Evolutionary conservation across 2,113 vertebrate genomes (phyloP).

Genomic region (Turdus rufiventris): DNA sequence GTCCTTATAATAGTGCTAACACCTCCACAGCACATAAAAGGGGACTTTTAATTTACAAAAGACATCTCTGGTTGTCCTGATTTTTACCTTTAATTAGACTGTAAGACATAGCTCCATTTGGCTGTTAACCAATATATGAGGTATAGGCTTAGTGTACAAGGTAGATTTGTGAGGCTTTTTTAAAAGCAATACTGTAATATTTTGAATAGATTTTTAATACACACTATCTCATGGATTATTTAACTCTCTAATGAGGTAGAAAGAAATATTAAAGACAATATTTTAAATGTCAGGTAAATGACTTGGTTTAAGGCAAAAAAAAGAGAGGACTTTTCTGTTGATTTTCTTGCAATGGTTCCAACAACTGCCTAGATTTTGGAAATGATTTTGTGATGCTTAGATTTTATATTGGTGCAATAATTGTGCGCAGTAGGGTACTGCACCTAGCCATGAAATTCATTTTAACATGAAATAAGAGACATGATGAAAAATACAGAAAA

Average conservation of each 20-base stretch:
- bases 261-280: constrained; percentile 65
- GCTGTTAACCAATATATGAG: constrained; percentile 62
- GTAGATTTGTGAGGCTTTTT: constrained; percentile 47
- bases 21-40: constrained; percentile 75
- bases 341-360: neutral
- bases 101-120: constrained; percentile 66
- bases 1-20: constrained; percentile 71
- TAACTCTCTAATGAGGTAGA: constrained; percentile 52
- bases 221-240: constrained; percentile 59
- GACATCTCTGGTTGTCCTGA: constrained; percentile 69
- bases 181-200: constrained; percentile 43
- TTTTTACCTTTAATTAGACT: constrained; percentile 78
- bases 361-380: constrained; percentile 20
- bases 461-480: constrained; percentile 37
- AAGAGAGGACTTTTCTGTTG: neutral
- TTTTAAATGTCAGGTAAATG: constrained; percentile 51
- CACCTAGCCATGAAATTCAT: constrained; percentile 37
- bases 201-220: constrained; percentile 51
- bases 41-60: constrained; percentile 73
- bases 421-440: constrained; percentile 33
- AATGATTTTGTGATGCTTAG: constrained; percentile 4
- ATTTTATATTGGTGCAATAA: constrained; percentile 66
- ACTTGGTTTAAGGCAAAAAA: neutral
- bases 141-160: constrained; percentile 5
- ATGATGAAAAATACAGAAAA: constrained; percentile 42